Base-by-base conservation (phyloP, 2,888 invertebrate genomes). In the Acanthopleura granulata region DNA sequence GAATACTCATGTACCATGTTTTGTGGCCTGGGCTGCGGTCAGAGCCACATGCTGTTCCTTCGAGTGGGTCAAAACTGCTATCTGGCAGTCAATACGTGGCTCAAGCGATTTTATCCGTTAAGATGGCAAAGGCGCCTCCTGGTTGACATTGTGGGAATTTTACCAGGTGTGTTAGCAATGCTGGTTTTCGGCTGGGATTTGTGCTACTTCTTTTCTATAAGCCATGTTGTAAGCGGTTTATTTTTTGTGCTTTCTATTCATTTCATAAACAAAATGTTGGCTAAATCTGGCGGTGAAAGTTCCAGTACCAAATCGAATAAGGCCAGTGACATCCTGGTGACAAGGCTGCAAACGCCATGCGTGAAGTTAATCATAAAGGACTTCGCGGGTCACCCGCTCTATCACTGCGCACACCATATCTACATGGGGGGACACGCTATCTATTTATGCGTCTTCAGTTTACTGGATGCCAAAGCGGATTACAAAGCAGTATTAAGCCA, bases 341-440 rank as follows among this genome's bases (percentile, higher is more conserved):
- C 18, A 18, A 18, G 57, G 6, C 6, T 25, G 18, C 66, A 25
- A 9, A 66, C 9, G 27, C 74, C 75, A 0, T 76, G 79, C 25
- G n/a, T 82, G 49, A 80, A 80, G 25, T 75, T 80, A 49, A 79
- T 82, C 9, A 74, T 82, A 4, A 50, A 81, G 14, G 82, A 82
- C 66, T 82, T 81, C 72, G 82, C 82, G 9, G 81, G 82, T 15
- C 82, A 81, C 62, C 81, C 81, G 0, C 73, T 82, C 14, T 82
- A 82, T 69, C 80, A 82, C 76, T 77, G 78, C n/a, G 77, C 79
- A 0, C 81, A 82, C 61, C 82, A 82, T 72, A 76, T 82, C 40
- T 81, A 81, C 75, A 82, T 82, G 82, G 77, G 79, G 49, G 82
- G 79, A 1, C 80, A 81, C 69, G 79, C 79, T 69, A 74, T 82